These are phyloP conservation scores for Pluvialis apricaria DNA, from an alignment of 2,113 vertebrate genomes.

Conservation along the genomic window DNA sequence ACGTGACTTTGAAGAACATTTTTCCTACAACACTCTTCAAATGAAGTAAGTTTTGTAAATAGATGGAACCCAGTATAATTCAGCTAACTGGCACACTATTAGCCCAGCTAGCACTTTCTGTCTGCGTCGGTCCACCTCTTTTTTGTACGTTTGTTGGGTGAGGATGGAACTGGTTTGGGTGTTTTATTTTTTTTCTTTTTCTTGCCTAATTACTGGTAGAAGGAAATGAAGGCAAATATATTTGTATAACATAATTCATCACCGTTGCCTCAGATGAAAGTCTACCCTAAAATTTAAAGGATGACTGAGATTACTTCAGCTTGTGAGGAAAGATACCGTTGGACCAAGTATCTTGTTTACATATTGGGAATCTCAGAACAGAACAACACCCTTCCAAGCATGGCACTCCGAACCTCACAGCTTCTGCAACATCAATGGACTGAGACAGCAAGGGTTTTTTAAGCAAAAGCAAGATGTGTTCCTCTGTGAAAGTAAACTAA, in stretches of 20 bases:
- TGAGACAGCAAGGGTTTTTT: background rate
- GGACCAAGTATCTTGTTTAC: background rate
- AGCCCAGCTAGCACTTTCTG: background rate
- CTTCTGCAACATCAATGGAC: background rate
- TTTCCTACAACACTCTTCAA: background rate
- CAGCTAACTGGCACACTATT: background rate
- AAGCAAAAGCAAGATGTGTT: background rate
- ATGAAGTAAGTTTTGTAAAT: background rate
- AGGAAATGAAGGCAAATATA: background rate
- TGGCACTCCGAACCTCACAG: background rate
- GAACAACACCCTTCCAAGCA: background rate
- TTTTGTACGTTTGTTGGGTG: background rate
- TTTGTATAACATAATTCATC: background rate
- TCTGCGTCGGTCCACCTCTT: background rate
- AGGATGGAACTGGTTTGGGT: accelerated
- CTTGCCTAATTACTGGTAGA: background rate
- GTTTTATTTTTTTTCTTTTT: background rate
- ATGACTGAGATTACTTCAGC: background rate
- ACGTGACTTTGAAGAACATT: background rate
- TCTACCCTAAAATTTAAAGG: background rate
- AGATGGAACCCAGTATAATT: background rate
- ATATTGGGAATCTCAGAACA: background rate
- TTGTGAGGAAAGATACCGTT: background rate
- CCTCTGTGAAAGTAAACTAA: background rate
- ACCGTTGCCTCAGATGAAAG: background rate